A percentile compares a stretch with the other conserved stretches of the same genome.
These are phyloP conservation scores for Leuciscus idus DNA, from an alignment of 2,113 vertebrate species.

Conservation along the genomic window DNA sequence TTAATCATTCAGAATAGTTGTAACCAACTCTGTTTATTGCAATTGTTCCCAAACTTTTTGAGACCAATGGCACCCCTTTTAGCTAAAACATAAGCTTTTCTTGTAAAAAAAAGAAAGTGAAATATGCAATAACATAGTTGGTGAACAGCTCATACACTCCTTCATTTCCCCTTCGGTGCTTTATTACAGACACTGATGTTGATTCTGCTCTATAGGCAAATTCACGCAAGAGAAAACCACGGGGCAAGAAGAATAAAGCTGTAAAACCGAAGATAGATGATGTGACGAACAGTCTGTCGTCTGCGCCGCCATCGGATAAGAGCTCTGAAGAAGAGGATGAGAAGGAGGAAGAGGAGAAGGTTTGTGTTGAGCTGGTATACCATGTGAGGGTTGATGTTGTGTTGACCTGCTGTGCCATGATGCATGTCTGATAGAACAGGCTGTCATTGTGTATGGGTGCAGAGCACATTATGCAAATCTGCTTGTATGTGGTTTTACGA, in stretches of 20 bases:
- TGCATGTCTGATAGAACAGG: too few species aligned
- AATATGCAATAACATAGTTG: not conserved
- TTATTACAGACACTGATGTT: not conserved
- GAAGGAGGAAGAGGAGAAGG: constrained; percentile 71
- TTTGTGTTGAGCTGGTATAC: constrained; percentile 9
- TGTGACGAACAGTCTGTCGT: constrained; percentile 89
- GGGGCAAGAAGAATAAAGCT: constrained; percentile 88
- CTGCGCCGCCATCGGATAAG: constrained; percentile 87
- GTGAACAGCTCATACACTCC: not conserved
- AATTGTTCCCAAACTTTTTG: too few species aligned
- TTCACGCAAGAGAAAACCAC: constrained; percentile 89
- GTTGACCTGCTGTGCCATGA: not conserved
- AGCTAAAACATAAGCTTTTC: too few species aligned
- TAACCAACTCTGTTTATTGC: too few species aligned
- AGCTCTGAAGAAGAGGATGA: constrained; percentile 85
- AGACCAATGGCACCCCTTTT: too few species aligned
- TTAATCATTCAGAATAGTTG: not conserved
- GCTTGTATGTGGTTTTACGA: too few species aligned
- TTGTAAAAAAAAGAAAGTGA: too few species aligned
- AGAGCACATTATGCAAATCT: too few species aligned
- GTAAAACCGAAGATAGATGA: constrained; percentile 88
- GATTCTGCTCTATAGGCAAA: constrained; percentile 77
- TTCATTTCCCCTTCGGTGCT: not conserved
- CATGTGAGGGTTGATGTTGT: too few species aligned
- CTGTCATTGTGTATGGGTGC: too few species aligned